Percentiles rank a stretch among this genome's conserved stretches.
Evolutionary conservation across 2,888 invertebrate genomes (phyloP).

Genomic region (Poecilus cupreus): DNA sequence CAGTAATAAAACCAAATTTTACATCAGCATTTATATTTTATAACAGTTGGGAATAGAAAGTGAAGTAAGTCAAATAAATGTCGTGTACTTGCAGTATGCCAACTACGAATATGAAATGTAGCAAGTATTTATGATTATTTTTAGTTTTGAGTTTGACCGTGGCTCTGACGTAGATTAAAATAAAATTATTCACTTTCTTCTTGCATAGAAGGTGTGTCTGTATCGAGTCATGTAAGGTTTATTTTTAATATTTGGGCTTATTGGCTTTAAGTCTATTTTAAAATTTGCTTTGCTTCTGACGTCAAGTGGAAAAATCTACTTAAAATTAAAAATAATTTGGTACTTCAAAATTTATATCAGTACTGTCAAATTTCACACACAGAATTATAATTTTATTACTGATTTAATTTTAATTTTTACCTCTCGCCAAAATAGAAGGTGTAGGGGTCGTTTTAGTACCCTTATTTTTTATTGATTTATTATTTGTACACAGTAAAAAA

Average conservation of each 20-base stretch:
- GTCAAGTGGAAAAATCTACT: neutral
- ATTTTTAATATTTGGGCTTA: neutral
- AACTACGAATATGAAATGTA: slow-evolving; percentile 16
- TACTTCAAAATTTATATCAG: too few relatives aligned
- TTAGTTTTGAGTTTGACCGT: neutral
- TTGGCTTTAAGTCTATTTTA: neutral
- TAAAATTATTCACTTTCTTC: slow-evolving; percentile 29
- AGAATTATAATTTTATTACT: too few relatives aligned
- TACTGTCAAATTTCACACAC: too few relatives aligned
- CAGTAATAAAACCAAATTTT: slow-evolving; percentile 1
- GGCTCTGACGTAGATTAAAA: neutral
- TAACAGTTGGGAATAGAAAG: neutral
- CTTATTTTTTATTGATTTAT: too few relatives aligned
- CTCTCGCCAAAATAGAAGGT: too few relatives aligned
- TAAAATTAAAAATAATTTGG: neutral
- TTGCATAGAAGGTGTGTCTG: slow-evolving; percentile 12
- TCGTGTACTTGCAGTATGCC: neutral
- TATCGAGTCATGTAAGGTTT: slow-evolving; percentile 7
- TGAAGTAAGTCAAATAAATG: neutral
- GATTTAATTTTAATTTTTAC: too few relatives aligned
- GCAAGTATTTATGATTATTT: slow-evolving; percentile 20
- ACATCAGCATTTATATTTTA: neutral
- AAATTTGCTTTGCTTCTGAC: neutral
- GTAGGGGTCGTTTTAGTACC: too few relatives aligned
- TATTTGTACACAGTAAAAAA: too few relatives aligned